Evolutionary conservation across 2,888 invertebrate genomes (phyloP).

Genomic region (Itoplectis maculator): DNA sequence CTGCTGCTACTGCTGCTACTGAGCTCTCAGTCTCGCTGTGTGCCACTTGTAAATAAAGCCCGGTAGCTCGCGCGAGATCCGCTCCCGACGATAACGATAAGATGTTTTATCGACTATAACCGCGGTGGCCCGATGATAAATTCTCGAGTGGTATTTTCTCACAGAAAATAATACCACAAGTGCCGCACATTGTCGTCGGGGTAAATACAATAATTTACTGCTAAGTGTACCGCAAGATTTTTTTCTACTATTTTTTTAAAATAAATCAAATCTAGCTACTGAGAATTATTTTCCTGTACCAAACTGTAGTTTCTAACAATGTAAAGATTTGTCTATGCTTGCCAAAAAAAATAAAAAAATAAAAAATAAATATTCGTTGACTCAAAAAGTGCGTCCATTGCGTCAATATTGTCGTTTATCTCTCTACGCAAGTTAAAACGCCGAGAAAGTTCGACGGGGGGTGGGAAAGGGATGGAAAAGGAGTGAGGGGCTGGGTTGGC

Average conservation of each 20-base stretch:
- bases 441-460: constrained; percentile 19
- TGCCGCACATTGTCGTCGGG: no score
- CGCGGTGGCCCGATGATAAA: not conserved
- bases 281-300: no score
- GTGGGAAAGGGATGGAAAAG: not conserved
- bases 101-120: constrained; percentile 43
- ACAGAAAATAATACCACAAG: no score
- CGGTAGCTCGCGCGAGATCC: constrained; percentile 54
- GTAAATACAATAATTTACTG: no score
- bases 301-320: no score
- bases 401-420: constrained; percentile 28
- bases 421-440: constrained; percentile 7
- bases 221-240: no score
- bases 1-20: no score
- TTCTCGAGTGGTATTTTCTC: not conserved
- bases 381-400: not conserved
- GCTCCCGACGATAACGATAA: constrained; percentile 62
- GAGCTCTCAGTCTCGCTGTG: no score
- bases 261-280: no score
- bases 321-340: not conserved
- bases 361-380: not conserved
- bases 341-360: not conserved
- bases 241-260: no score
- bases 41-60: constrained; percentile 27
- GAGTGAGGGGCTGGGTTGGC: no score